Evolutionary conservation across 2,888 invertebrate genomes (phyloP), one percentile per base, ranked within the genome.

Genomic region (Drosophila fungiperda): DNA sequence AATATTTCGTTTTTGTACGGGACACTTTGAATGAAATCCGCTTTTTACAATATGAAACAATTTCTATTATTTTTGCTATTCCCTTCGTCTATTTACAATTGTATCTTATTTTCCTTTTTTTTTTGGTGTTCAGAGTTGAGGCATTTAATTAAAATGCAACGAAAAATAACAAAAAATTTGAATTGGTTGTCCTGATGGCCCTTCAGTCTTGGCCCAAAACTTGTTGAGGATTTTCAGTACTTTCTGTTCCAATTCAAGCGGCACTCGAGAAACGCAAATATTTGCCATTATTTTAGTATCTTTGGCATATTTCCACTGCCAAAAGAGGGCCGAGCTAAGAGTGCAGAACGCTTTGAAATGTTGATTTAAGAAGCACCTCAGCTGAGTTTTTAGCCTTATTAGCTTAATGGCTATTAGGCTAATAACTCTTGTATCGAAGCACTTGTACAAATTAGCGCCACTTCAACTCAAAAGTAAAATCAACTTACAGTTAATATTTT

Each of bases 141-240:
- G 62, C 67, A 79, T 79, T 78, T 79, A 78, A 78, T 78, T 79
- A 78, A 79, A 79, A 75, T 75, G 78, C 70, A 79, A 67, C 65
- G 52, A 23, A 20, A 55, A 50, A 48, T 45, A 60, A 69, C 32
- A 36, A 54, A 12, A 52, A 49, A 65, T 42, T 52, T 73, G 58
- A 59, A 63, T 66, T 63, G 59, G 40, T 54, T 76, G 32, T 63
- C 32, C 53, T 36, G 50, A 53, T 59, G 62, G 60, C 62, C 58
- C 77, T 77, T 78, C 79, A 73, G 50, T 58, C 53, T 53, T 23
- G 68, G 68, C 64, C 63, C 23, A 33, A 73, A 65, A 45, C 74
- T 77, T 60, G 61, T 59, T 73, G 57, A 45, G 57, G 48, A 62
- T 50, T 67, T 62, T 48, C 29, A 65, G 35, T 63, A 60, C 62